These are phyloP conservation scores for Rapana venosa DNA, from an alignment of 2,888 invertebrate species.

Conservation along the genomic window DNA sequence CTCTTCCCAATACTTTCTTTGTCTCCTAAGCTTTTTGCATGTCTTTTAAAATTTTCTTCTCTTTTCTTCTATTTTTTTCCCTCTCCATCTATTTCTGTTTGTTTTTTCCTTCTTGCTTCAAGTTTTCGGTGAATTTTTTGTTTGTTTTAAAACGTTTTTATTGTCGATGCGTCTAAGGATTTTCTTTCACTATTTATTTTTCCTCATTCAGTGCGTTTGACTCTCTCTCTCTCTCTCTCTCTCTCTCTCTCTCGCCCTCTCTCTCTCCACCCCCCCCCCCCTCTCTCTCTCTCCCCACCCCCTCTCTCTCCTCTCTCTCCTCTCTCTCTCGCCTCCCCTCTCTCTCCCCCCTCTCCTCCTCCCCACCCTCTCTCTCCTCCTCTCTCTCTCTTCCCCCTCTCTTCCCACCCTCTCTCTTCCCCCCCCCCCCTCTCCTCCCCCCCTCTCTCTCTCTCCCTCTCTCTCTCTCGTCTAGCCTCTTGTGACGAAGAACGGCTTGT, in stretches of 20 bases:
- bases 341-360: background rate
- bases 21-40: background rate
- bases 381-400: background rate
- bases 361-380: too few relatives aligned
- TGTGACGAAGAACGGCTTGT: background rate
- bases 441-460: background rate
- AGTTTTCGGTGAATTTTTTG: too few relatives aligned
- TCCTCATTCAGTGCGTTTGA: too few relatives aligned
- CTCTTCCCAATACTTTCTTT: background rate
- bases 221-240: too few relatives aligned
- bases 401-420: background rate
- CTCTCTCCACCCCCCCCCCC: background rate
- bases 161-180: too few relatives aligned
- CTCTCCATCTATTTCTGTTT: background rate
- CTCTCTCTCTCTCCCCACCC: background rate
- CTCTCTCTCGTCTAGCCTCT: too few relatives aligned
- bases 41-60: too few relatives aligned
- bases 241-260: too few relatives aligned
- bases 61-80: background rate
- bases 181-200: too few relatives aligned
- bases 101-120: background rate
- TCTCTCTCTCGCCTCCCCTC: background rate
- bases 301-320: background rate
- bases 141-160: too few relatives aligned
- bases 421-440: constrained; percentile 1